Evolutionary conservation across 2,888 invertebrate genomes (phyloP), one percentile per base, ranked within the genome.

Genomic region (Catocala fraxini): DNA sequence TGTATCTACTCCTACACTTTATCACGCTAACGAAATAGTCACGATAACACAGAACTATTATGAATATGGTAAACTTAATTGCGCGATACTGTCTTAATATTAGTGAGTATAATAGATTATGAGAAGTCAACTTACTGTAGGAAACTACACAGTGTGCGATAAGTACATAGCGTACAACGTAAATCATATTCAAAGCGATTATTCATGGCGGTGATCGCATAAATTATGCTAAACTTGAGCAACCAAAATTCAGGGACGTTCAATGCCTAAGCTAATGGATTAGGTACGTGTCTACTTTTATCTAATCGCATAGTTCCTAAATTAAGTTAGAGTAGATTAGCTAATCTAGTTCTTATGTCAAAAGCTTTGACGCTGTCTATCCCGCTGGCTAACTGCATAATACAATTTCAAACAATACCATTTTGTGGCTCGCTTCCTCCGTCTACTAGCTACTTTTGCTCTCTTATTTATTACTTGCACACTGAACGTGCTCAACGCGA

Each of bases 381-480:
- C 56, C 66, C 65, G 63, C 57, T 73, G 78, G 75, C 79, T 80
- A 68, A 56, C 61, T 65, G 51, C 59, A 77, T 86, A 85, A 89
- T 86, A 86, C 79, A 88, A 89, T 90, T 91, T 86, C 86, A 86
- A 86, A 90, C 88, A 90, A 88, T 86, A 82, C 88, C 84, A 89
- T 92, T 89, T 85, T 84, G 85, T 81, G 85, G 89, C 80, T 82
- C 81, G 82, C 85, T 85, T 83, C 82, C 80, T 79, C 79, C 77
- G 70, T 82, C 79, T 81, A 82, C 81, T 76, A 83, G 75, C 74
- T 84, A 82, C 88, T 89, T 85, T 85, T 89, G 82, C 86, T 88
- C 87, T 86, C 82, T 91, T 92, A 93, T 93, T 93, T 93, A 93
- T 92, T 92, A 92, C 92, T 89, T 85, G 88, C 87, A 86, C 91